Conservation (phyloP, 2,113 vertebrate genomes). For the Antechinus stuartii region DNA sequence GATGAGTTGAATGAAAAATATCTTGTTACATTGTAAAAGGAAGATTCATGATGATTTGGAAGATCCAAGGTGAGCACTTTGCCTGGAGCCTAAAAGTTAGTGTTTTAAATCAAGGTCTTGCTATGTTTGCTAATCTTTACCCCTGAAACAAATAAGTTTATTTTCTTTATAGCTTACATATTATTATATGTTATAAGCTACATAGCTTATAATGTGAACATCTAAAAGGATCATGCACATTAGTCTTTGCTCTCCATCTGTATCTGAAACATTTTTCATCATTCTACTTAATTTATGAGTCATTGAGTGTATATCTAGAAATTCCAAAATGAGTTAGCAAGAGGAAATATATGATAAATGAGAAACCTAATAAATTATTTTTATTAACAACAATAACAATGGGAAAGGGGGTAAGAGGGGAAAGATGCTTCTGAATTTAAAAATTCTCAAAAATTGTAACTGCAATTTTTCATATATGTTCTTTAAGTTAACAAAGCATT, state of each 20-base stretch:
- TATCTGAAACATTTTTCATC: conserved; percentile 40
- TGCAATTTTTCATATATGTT: background rate
- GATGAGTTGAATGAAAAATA: background rate
- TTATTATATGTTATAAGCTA: no score
- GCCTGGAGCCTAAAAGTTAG: background rate
- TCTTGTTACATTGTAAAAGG: background rate
- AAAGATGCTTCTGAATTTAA: background rate
- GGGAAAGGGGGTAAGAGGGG: background rate
- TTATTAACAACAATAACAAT: background rate
- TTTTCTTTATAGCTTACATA: conserved; percentile 18
- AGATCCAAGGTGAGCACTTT: background rate
- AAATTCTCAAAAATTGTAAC: background rate
- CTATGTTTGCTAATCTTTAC: conserved; percentile 30
- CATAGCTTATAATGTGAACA: no score
- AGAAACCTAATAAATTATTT: conserved; percentile 73
- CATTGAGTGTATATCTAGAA: conserved; percentile 59
- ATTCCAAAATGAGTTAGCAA: conserved; percentile 59
- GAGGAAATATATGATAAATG: conserved; percentile 71
- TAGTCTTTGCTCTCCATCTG: conserved; percentile 16
- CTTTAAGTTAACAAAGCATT: background rate
- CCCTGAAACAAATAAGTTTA: conserved; percentile 31
- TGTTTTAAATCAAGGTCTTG: conserved; percentile 39
- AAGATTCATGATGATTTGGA: conserved; percentile 41
- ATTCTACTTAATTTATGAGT: conserved; percentile 41
- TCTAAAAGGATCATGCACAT: no score